Evolutionary conservation across 2,113 vertebrate species (phyloP).

Genomic region (Gnathonemus longibarbis): DNA sequence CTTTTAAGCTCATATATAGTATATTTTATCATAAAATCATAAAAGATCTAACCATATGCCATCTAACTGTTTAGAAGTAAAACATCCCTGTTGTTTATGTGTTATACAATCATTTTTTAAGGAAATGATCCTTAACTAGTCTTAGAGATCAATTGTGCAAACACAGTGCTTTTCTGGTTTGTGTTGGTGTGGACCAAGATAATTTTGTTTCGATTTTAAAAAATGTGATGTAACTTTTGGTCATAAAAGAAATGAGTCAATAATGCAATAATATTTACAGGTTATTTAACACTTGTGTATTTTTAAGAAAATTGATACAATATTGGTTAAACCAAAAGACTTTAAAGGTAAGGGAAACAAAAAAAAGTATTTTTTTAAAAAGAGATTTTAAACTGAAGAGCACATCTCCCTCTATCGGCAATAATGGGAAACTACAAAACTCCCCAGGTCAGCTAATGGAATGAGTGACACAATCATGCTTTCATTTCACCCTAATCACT

Average conservation of each 20-base stretch:
- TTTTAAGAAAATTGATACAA: background rate
- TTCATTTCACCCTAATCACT: background rate
- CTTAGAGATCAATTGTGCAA: background rate
- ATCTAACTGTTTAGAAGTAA: background rate
- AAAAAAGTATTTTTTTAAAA: background rate
- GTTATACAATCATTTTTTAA: background rate
- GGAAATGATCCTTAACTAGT: background rate
- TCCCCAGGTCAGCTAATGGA: background rate
- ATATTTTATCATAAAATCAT: background rate
- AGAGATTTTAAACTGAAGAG: background rate
- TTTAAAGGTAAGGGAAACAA: background rate
- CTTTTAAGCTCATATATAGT: background rate
- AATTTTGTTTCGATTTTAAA: background rate
- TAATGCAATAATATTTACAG: background rate
- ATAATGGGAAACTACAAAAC: background rate
- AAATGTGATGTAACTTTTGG: background rate
- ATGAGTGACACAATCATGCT: background rate
- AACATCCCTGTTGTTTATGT: background rate
- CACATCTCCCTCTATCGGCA: conserved; percentile 20
- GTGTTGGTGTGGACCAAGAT: background rate
- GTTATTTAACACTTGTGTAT: background rate
- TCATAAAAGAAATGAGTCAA: background rate
- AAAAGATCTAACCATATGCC: background rate
- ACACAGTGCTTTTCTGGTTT: background rate
- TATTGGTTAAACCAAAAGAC: background rate